phyloP scores from a whole-genome alignment of 2,888 invertebrate genomes.

The Phyllotreta striolata region DNA sequence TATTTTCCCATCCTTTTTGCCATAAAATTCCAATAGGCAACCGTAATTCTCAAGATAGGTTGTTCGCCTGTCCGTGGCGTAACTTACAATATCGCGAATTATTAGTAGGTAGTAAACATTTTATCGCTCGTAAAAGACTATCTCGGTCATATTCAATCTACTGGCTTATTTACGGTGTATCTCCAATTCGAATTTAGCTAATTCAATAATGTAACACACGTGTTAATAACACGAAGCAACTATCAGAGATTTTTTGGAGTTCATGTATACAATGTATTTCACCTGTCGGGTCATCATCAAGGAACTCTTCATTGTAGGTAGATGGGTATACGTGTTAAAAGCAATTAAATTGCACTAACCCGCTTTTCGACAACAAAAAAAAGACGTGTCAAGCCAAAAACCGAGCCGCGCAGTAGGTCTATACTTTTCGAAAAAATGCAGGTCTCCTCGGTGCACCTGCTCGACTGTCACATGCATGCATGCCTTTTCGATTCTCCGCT shows the following conservation, averaged over 20 bases:
- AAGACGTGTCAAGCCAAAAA: slow-evolving; percentile 6
- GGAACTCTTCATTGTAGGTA: background rate
- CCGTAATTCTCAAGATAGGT: slow-evolving; percentile 4
- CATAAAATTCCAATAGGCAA: slow-evolving; percentile 11
- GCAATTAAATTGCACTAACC: slow-evolving; percentile 11
- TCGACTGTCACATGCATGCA: slow-evolving; percentile 27
- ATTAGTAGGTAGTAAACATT: slow-evolving; percentile 52
- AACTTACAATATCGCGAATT: slow-evolving; percentile 39
- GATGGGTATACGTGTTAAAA: slow-evolving; percentile 7
- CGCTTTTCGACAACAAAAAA: slow-evolving; percentile 1
- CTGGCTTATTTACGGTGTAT: slow-evolving; percentile 42
- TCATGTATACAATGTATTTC: no score
- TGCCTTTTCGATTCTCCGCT: slow-evolving; percentile 18
- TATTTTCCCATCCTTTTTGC: slow-evolving; percentile 6
- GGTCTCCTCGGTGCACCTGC: slow-evolving; percentile 27
- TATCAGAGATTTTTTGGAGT: no score
- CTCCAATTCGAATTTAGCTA: slow-evolving; percentile 47
- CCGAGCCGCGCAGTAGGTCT: slow-evolving; percentile 1
- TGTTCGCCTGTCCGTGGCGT: slow-evolving; percentile 5
- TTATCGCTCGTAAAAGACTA: slow-evolving; percentile 54
- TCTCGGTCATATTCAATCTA: slow-evolving; percentile 52
- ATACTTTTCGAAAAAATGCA: slow-evolving; percentile 14
- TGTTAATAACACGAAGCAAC: no score
- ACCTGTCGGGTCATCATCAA: no score
- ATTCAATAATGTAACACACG: no score